Conservation (phyloP, 2,113 vertebrate species). For the Thunnus maccoyii region DNA sequence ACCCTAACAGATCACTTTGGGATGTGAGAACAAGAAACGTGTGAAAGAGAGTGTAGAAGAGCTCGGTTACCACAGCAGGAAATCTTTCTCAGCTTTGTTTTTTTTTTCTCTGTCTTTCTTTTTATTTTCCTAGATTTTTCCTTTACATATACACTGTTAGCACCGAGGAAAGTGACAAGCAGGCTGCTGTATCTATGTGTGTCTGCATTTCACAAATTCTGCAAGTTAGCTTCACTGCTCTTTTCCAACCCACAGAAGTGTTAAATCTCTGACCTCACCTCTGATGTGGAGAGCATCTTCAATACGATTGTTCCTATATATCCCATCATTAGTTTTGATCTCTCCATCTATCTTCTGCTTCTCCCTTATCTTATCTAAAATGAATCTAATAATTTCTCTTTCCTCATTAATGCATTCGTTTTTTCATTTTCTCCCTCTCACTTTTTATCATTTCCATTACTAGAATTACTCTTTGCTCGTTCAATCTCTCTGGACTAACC, state of each 20-base stretch:
- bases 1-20: not conserved
- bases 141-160: not conserved
- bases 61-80: conserved; percentile 3
- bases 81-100: not conserved
- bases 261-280: not conserved
- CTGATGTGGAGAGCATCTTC: not conserved
- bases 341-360: not conserved
- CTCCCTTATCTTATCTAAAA: not conserved
- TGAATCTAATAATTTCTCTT: not conserved
- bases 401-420: conserved; percentile 2
- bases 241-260: conserved; percentile 12
- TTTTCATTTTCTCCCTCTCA: conserved; percentile 1
- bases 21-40: not conserved
- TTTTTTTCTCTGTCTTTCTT: not conserved
- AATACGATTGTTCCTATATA: not conserved
- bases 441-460: conserved; percentile 31
- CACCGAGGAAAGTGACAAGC: not conserved
- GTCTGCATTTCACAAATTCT: conserved; percentile 17
- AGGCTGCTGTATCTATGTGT: not conserved
- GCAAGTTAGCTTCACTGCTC: conserved; percentile 10
- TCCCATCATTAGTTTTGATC: not conserved
- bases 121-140: not conserved
- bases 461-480: conserved; percentile 2
- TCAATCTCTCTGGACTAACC: conserved; percentile 2
- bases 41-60: not conserved